These are phyloP conservation scores for Spea bombifrons DNA, from an alignment of 2,113 vertebrate genomes.

Conservation along the genomic window DNA sequence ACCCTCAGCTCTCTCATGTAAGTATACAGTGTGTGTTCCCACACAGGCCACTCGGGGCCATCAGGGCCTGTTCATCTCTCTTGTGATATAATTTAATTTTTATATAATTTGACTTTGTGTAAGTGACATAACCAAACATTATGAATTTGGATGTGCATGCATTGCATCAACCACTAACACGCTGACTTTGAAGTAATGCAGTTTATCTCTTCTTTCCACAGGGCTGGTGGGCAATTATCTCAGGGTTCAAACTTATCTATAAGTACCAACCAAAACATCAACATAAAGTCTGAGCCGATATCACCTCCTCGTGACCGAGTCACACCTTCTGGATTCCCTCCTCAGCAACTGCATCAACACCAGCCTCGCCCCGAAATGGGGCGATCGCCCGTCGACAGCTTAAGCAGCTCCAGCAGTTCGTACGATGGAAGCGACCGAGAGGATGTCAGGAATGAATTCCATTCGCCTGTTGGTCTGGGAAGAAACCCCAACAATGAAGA, in stretches of 20 bases:
- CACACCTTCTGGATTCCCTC: slow-evolving; percentile 83
- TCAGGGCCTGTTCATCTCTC: no score
- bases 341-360: slow-evolving; percentile 67
- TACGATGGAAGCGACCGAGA: slow-evolving; percentile 95
- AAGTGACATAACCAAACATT: no score
- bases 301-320: slow-evolving; percentile 92
- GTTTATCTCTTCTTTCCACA: slow-evolving; percentile 55
- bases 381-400: slow-evolving; percentile 93
- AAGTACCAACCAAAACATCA: slow-evolving; percentile 92
- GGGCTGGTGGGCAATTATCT: slow-evolving; percentile 91
- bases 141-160: no score
- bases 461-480: slow-evolving; percentile 81
- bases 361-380: slow-evolving; percentile 88
- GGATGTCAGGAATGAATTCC: slow-evolving; percentile 88
- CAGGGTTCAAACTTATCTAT: slow-evolving; percentile 94
- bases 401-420: slow-evolving; percentile 97
- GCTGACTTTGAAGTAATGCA: no score
- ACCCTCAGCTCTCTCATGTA: slow-evolving; percentile 96
- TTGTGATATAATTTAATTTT: no score
- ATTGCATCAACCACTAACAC: no score
- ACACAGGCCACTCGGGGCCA: background rate
- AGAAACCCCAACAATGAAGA: slow-evolving; percentile 79
- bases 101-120: no score
- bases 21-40: slow-evolving; percentile 61
- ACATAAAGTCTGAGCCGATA: slow-evolving; percentile 96